Evolutionary conservation across 2,888 invertebrate species (phyloP), one percentile per base, ranked within the genome.

Genomic region (Aelia acuminata): DNA sequence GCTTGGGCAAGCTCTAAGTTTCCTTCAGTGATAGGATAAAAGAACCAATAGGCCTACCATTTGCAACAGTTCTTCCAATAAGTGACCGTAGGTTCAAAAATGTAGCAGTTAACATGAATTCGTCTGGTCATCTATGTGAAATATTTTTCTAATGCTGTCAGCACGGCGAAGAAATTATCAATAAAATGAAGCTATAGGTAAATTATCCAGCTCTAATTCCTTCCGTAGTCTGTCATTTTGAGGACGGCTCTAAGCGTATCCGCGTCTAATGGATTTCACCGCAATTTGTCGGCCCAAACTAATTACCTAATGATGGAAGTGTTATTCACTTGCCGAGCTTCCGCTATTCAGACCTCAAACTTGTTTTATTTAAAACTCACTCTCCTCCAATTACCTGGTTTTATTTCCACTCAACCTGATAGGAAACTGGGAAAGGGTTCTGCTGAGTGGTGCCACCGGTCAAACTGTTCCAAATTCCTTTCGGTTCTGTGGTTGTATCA

Each of bases 321-420:
- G 57, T 26, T 57, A 26, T 11, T 57, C 26, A 20, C 63, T 70
- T 3, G 80, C 4, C 13, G 13, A 39, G 47, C 43, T 80, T 80
- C 80, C 80, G 80, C 22, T 20, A 80, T 47, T 80, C 80, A 80
- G 80, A 4, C 20, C 75, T 75, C 39, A 39, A 75, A 75, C 75
- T 75, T 75, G 75, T 75, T 75, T 43, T 43, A 39, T 75, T 75
- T 75, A 75, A 75, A 75, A 43, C 20, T 39, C 43, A 75, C 75
- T 75, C 43, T 75, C 75, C 15, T 75, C 39, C 39, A 43, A 75
- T 63, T 75, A 39, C 75, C 75, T 39, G 39, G 43, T 75, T 63
- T 75, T 75, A 75, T 75, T 75, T 75, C 39, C 43, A 35, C 22
- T n/a, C 22, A n/a, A 35, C 35, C 35, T 35, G 39, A 75, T 75